Evolutionary conservation across 2,888 invertebrate genomes (phyloP).

Genomic region (Trachelus iudaicus): DNA sequence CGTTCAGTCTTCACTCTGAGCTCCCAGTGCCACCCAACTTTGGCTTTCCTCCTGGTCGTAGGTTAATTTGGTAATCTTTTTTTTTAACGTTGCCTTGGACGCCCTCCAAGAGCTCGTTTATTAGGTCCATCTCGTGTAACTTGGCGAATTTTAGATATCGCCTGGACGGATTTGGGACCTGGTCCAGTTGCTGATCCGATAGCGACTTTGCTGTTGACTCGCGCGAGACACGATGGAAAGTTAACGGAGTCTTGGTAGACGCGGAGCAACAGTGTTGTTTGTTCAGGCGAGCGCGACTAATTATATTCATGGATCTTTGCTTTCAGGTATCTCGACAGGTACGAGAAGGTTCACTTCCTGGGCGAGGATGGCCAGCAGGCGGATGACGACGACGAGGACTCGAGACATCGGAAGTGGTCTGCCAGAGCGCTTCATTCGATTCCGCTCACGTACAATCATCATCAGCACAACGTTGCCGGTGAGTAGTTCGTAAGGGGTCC

Average conservation of each 20-base stretch:
- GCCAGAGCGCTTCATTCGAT: constrained; percentile 74
- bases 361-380: constrained; percentile 86
- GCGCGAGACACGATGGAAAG: constrained; percentile 14
- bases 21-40: no score
- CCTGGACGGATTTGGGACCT: no score
- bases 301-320: constrained; percentile 13
- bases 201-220: not conserved
- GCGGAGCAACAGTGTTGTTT: not conserved
- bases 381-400: constrained; percentile 82
- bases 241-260: constrained; percentile 11
- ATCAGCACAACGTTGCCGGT: constrained; percentile 81
- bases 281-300: no score
- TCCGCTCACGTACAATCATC: constrained; percentile 81
- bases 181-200: no score
- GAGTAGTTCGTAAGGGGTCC: constrained; percentile 34
- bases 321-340: constrained; percentile 80
- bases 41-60: no score
- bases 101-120: no score
- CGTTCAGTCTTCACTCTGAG: no score
- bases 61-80: no score
- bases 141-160: no score
- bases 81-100: no score
- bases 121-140: no score
- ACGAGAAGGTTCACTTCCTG: constrained; percentile 89
- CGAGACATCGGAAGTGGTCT: constrained; percentile 77